Evolutionary conservation across 2,888 invertebrate genomes (phyloP), one percentile per base, ranked within the genome.

Genomic region (Hermodice carunculata): DNA sequence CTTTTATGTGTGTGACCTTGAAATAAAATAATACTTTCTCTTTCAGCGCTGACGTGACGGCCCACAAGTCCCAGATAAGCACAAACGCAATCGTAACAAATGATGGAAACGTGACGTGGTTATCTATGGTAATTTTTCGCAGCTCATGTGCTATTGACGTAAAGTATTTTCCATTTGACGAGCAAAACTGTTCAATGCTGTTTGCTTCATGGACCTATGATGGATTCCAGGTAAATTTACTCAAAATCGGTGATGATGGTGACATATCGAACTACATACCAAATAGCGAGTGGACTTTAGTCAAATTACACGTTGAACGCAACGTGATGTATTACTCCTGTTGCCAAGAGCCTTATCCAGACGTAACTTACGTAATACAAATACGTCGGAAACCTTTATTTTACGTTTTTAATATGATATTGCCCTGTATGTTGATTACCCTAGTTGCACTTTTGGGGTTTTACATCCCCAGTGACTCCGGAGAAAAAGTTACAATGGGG

Each of bases 201-300:
- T 89, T 89, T 68, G 87, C 89, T 6, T 88, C 87, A 1, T 89
- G 89, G 89, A 88, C 88, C 0, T 89, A 88, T 77, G 88, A 89
- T 69, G 87, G 87, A 11, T 85, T 79, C 49, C 87, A 87, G 70
- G 79, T 89, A 4, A 79, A 81, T 48, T 63, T 82, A 22, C 57
- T 78, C 34, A 77, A 76, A 52, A 71, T 62, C 6, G 80, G 92
- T 58, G 92, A 93, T 79, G 91, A 92, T 79, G 94, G 94, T 0
- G 95, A 95, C 86, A 90, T 92, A 56, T 92, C 92, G 74, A 94
- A 94, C 87, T 95, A 95, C 86, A 94, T 95, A 82, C 92, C 92
- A n/a, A 95, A 94, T 84, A 94, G 94, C 1, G 95, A 95, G 86
- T 95, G 95, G 86, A 93, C 94, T 83, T 87, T 95, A 73, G 79